These are phyloP conservation scores for Ridgeia piscesae DNA, from an alignment of 1,140 invertebrate genomes.

Conservation along the genomic window DNA sequence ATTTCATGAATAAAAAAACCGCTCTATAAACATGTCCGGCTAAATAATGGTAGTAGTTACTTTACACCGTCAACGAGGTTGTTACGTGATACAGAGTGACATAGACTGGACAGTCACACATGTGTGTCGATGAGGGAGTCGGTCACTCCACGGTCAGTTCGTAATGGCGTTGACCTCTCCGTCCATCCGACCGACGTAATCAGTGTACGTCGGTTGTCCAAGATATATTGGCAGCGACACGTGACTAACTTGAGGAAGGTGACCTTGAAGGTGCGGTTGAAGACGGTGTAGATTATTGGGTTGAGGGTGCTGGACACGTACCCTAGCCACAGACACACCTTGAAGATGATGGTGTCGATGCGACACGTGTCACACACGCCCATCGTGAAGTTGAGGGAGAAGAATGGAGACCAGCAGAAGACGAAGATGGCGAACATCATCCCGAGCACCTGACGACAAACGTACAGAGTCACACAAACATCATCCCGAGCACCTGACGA, in stretches of 20 bases:
- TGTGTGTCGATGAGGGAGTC: not conserved
- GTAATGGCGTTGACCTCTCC: not conserved
- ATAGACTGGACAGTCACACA: not conserved
- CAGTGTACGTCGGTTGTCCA: not conserved
- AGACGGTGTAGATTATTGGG: slow-evolving; percentile 86
- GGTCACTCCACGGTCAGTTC: not conserved
- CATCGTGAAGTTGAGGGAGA: slow-evolving; percentile 81
- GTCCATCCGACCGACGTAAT: not conserved
- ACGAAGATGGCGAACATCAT: slow-evolving; percentile 93
- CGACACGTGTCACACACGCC: slow-evolving; percentile 75
- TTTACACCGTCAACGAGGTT: not conserved
- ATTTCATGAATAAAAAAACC: not conserved
- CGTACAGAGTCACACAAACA: not conserved
- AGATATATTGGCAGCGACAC: slow-evolving; percentile 68
- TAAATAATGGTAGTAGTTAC: not conserved
- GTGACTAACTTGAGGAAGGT: slow-evolving; percentile 87
- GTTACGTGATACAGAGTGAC: not conserved
- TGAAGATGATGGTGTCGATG: slow-evolving; percentile 74
- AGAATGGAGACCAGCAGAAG: slow-evolving; percentile 90
- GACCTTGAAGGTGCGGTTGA: slow-evolving; percentile 64
- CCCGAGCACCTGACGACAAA: slow-evolving; percentile 67
- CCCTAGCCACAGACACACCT: slow-evolving; percentile 79
- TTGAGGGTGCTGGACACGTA: slow-evolving; percentile 92
- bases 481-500: too few species aligned
- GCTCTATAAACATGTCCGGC: not conserved